A percentile compares a stretch with the other conserved stretches of the same genome.
Evolutionary conservation across 2,888 invertebrate species (phyloP).

Genomic region (Platycnemis pennipes): DNA sequence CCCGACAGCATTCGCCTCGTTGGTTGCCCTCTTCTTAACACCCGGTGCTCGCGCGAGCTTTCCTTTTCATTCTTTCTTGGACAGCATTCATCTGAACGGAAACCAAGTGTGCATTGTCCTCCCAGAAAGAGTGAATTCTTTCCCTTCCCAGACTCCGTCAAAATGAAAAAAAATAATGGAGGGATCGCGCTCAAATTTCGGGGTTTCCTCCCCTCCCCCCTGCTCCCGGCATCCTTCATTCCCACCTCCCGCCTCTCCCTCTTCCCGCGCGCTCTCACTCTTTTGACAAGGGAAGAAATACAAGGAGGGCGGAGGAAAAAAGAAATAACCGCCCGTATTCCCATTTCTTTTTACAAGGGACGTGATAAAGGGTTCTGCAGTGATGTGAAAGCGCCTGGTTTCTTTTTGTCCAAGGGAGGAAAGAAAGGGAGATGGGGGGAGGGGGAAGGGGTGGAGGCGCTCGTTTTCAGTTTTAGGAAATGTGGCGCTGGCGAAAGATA

Average conservation of each 20-base stretch:
- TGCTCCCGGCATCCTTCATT: background rate
- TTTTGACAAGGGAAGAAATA: background rate
- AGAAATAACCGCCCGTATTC: background rate
- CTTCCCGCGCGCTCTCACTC: background rate
- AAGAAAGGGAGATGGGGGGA: background rate
- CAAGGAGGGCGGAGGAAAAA: background rate
- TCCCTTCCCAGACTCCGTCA: background rate
- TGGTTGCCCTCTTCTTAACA: background rate
- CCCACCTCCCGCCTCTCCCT: background rate
- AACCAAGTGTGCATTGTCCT: background rate
- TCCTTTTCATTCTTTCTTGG: background rate
- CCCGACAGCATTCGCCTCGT: background rate
- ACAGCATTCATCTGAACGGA: background rate
- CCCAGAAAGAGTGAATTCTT: background rate
- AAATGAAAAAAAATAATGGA: background rate
- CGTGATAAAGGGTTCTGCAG: slow-evolving; percentile 18
- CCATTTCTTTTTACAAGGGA: background rate
- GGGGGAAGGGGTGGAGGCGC: background rate
- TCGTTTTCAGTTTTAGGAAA: background rate
- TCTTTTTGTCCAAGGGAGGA: background rate
- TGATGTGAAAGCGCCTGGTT: background rate
- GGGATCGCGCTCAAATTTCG: background rate
- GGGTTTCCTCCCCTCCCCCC: background rate
- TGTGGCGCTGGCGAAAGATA: background rate
- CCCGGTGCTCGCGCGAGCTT: background rate